These are phyloP conservation scores for Ptilodon capucinus DNA, from an alignment of 2,888 invertebrate species.

Conservation along the genomic window DNA sequence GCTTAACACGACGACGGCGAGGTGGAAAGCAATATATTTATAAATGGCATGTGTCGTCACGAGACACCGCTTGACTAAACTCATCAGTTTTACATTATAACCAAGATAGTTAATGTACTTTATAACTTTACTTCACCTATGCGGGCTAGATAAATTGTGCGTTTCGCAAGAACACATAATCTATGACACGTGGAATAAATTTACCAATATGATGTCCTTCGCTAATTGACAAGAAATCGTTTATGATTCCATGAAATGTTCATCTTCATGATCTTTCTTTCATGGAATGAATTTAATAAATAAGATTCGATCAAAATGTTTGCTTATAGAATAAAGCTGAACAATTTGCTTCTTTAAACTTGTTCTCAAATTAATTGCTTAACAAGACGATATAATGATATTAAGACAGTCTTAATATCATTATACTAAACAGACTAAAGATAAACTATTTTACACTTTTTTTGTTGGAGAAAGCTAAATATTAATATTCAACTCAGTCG, in stretches of 20 bases:
- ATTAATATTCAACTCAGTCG: too few relatives aligned
- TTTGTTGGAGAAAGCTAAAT: too few relatives aligned
- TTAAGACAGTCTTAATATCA: too few relatives aligned
- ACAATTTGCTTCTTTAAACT: too few relatives aligned
- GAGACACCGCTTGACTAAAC: constrained; percentile 13
- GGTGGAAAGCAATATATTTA: constrained; percentile 37
- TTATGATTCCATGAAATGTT: background rate
- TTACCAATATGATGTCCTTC: background rate
- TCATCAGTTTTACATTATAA: constrained; percentile 46
- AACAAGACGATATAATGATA: too few relatives aligned
- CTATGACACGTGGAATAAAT: background rate
- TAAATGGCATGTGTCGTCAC: constrained; percentile 19
- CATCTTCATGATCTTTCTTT: too few relatives aligned
- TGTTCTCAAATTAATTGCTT: too few relatives aligned
- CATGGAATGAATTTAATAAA: too few relatives aligned
- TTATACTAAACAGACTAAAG: too few relatives aligned
- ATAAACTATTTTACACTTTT: too few relatives aligned
- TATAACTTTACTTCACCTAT: background rate
- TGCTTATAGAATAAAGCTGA: too few relatives aligned
- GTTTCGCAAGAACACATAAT: constrained; percentile 8
- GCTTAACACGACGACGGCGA: background rate
- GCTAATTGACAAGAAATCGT: background rate
- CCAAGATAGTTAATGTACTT: constrained; percentile 8
- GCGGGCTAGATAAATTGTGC: constrained; percentile 5
- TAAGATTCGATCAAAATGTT: too few relatives aligned